phyloP scores from a whole-genome alignment of 37 sponge, comb jelly and placozoan genomes.

The Aplysina aerophoba region DNA sequence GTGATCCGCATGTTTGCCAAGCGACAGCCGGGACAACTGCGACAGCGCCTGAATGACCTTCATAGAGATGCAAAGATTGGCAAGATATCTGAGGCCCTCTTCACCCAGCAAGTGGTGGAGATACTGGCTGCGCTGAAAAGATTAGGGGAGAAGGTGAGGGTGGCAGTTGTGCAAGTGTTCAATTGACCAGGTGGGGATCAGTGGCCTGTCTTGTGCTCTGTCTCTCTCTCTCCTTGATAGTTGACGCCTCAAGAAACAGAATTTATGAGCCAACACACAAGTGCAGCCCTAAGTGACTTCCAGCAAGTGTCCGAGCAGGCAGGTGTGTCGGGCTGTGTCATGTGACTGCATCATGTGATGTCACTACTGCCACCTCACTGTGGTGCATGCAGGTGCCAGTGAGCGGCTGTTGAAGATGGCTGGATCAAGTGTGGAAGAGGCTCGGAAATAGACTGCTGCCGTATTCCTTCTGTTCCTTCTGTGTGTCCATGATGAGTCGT shows the following conservation, averaged over 20 bases:
- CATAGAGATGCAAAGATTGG: conserved; percentile 91
- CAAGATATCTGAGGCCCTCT: conserved; percentile 73
- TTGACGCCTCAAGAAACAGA: conserved; percentile 79
- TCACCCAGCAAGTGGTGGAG: conserved; percentile 83
- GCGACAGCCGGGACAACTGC: conserved; percentile 95
- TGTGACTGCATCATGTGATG: background rate
- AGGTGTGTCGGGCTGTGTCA: conserved; percentile 25
- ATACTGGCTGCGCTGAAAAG: conserved; percentile 90
- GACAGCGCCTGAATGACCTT: conserved; percentile 87
- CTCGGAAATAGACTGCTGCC: conserved; percentile 40
- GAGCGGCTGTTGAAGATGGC: conserved; percentile 80
- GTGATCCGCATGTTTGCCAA: conserved; percentile 97
- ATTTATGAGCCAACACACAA: conserved; percentile 79
- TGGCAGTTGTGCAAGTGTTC: background rate
- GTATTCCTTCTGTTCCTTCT: too few relatives aligned
- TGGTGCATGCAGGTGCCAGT: conserved; percentile 30
- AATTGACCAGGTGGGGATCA: background rate
- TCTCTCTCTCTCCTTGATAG: conserved; percentile 33
- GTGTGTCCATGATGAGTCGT: background rate
- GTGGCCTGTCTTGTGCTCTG: background rate
- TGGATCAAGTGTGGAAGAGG: conserved; percentile 74
- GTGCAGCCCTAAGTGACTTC: conserved; percentile 79
- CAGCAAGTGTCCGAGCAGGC: conserved; percentile 62
- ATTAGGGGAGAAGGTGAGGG: conserved; percentile 87
- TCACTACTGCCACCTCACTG: background rate